Evolutionary conservation across 2,113 vertebrate genomes (phyloP), one percentile per base, ranked within the genome.

Genomic region (Sapajus apella): DNA sequence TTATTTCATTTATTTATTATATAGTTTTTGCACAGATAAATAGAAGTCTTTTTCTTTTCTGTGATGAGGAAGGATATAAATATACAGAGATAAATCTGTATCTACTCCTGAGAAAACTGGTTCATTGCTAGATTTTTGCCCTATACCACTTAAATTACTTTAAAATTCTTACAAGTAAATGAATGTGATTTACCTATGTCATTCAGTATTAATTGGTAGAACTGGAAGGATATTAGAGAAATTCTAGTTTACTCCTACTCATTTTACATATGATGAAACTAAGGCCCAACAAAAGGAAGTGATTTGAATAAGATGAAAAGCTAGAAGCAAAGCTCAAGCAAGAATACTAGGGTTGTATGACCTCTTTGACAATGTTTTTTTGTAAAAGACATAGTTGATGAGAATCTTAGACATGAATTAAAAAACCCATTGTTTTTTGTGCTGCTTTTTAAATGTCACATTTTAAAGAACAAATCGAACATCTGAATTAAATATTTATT

Each of bases 1-100:
- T 82, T 97, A 83, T 91, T 95, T 95, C 12, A 30, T 66, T 94
- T 87, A 82, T 40, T 81, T 40, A 43, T 18, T 25, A 66, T 47
- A 84, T 55, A 50, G 18, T 6, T 64, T 87, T 87, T 87, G 66
- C 16, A 92, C 16, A 75, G 91, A 87, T 27, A 86, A 52, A 68
- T 37, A 61, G 25, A 70, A 47, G 32, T 52, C 45, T 90, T 76
- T 75, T 72, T 45, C 27, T 9, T 87, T 93, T 91, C 45, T 85
- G 16, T 45, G 56, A 66, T 4, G 47, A 88, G 50, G 23, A n/a
- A 37, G 66, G 32, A 11, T 79, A 94, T 45, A 94, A 88, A 70
- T 30, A 76, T 32, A 58, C 43, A 56, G 32, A 61, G 16, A 75
- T 12, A 56, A 85, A 75, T 73, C 3, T 88, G 16, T 25, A 14